These are phyloP conservation scores for Mythimna albipuncta DNA, from an alignment of 2,888 invertebrate species.

Conservation along the genomic window DNA sequence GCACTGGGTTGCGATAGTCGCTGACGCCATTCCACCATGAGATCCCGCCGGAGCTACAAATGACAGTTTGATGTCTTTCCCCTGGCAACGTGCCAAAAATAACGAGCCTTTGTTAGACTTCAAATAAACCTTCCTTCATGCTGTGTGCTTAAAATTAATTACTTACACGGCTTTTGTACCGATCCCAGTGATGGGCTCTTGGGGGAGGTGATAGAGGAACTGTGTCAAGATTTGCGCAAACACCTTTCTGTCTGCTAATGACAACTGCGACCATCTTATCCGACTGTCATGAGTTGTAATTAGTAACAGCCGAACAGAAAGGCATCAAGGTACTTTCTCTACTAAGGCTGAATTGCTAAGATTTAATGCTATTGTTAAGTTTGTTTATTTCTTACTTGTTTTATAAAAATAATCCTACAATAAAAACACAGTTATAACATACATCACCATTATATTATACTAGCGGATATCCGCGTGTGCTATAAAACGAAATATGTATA, in stretches of 20 bases:
- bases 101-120: constrained; percentile 55
- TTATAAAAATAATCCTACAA: too few species aligned
- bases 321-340: neutral
- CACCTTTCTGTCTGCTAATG: constrained; percentile 27
- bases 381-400: too few species aligned
- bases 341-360: neutral
- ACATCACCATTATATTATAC: too few species aligned
- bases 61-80: constrained; percentile 64
- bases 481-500: too few species aligned
- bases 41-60: too few species aligned
- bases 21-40: too few species aligned
- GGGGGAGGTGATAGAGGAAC: constrained; percentile 28
- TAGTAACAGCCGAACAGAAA: neutral
- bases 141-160: constrained; percentile 50
- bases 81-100: constrained; percentile 64
- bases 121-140: constrained; percentile 55
- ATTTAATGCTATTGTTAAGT: too few species aligned
- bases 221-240: constrained; percentile 38
- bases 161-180: constrained; percentile 45
- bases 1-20: too few species aligned
- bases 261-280: neutral
- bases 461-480: too few species aligned
- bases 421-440: too few species aligned
- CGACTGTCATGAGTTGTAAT: neutral
- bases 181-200: constrained; percentile 11